These are phyloP conservation scores for Conus betulinus DNA, from an alignment of 1,140 invertebrate species.

Conservation along the genomic window DNA sequence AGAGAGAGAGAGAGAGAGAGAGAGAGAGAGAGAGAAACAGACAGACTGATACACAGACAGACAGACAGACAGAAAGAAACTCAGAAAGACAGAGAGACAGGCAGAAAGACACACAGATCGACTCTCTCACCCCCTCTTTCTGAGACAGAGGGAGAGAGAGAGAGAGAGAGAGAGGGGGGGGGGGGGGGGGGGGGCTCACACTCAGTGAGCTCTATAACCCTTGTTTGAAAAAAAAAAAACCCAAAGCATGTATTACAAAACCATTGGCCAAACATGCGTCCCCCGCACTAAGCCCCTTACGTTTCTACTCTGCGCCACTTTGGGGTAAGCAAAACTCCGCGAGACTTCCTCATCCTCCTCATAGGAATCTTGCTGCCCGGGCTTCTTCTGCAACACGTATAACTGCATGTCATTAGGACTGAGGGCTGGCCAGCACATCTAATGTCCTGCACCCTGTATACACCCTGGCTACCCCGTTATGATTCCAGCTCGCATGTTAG, in stretches of 20 bases:
- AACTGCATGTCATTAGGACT: not conserved
- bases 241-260: too few relatives aligned
- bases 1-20: not conserved
- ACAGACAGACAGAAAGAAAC: not conserved
- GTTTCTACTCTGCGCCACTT: constrained; percentile 16
- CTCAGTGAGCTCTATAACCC: too few relatives aligned
- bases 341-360: not conserved
- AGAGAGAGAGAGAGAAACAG: not conserved
- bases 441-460: too few relatives aligned
- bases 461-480: too few relatives aligned
- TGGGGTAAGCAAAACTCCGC: not conserved
- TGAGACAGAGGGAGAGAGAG: not conserved
- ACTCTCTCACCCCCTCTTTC: too few relatives aligned
- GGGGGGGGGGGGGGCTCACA: too few relatives aligned
- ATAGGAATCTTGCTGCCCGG: not conserved
- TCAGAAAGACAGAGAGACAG: not conserved
- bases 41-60: too few relatives aligned
- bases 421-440: too few relatives aligned
- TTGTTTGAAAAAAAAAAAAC: too few relatives aligned
- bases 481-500: too few relatives aligned
- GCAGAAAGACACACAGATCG: too few relatives aligned
- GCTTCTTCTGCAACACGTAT: not conserved
- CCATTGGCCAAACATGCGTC: too few relatives aligned
- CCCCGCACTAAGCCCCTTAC: not conserved
- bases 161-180: not conserved